Evolutionary conservation across 2,888 invertebrate genomes (phyloP), one percentile per base, ranked within the genome.

Genomic region (Machimus rusticus): DNA sequence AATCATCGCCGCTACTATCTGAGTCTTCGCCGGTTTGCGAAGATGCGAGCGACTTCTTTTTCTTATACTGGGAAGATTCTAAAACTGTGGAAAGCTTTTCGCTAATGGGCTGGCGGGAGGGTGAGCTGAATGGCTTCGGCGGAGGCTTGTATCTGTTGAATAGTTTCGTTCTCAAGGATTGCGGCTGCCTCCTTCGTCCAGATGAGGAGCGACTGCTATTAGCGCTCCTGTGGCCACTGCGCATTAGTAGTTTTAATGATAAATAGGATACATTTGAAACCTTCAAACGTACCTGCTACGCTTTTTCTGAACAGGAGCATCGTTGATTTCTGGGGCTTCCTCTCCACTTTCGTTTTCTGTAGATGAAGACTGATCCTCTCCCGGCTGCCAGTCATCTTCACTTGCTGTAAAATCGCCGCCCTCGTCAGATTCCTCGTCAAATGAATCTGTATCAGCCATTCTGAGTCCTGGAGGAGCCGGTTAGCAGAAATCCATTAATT

Each of bases 1-100:
- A 94, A 88, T 94, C 93, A 74, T 93, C 93, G 88, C 94, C 94
- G 88, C 95, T 94, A 87, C 93, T 93, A 5, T 89, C 89, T 0
- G 90, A 90, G 77, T 89, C 90, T 37, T 88, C 88, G n/a, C 88
- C 88, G 88, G 78, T 51, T 31, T n/a, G 88, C n/a, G 88, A 82
- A 57, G 87, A 77, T n/a, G 31, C 8, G 2, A 87, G 37, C 9
- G 31, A n/a, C 76, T 87, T 86, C n/a, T 79, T 86, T 74, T 57
- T 55, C 51, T 74, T 66, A 51, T 57, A 86, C 74, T 86, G 51
- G n/a, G 86, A 87, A 43, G 76, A 46, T 28, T 87, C 51, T 8
- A 57, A 6, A 19, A 57, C 34, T 31, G 81, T 39, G 23, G 82
- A 84, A 37, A 43, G 34, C 0, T 51, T 86, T 1, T 28, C 46